A percentile compares a stretch with the other conserved stretches of the same genome.
Evolutionary conservation across 1,140 invertebrate genomes (phyloP).

Genomic region (Meloidogyne floridensis): DNA sequence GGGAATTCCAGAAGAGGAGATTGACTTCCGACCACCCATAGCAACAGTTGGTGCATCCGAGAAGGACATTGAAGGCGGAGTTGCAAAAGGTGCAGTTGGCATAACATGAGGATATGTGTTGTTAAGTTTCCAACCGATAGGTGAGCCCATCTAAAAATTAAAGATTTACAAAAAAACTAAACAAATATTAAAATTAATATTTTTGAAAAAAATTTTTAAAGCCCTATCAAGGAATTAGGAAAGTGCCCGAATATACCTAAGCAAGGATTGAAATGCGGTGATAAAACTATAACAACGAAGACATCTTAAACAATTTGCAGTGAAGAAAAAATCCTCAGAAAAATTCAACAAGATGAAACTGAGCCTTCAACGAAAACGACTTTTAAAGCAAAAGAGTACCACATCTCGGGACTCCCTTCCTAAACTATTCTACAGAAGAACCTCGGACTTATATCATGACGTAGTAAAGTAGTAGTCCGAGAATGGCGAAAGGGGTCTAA

Average conservation of each 20-base stretch:
- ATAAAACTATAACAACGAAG: no score
- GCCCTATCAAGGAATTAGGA: background rate
- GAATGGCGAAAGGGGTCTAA: background rate
- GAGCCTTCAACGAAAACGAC: no score
- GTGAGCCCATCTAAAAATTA: background rate
- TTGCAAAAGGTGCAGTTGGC: conserved; percentile 26
- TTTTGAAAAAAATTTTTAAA: no score
- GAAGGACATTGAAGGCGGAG: conserved; percentile 23
- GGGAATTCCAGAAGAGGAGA: conserved; percentile 19
- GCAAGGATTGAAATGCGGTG: background rate
- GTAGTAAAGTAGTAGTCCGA: background rate
- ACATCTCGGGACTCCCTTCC: background rate
- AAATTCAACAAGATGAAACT: no score
- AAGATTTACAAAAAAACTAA: background rate
- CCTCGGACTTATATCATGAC: background rate
- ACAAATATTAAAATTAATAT: background rate
- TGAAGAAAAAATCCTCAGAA: no score
- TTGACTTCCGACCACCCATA: conserved; percentile 18
- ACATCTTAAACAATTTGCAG: no score
- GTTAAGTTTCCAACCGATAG: background rate
- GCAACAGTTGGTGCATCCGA: conserved; percentile 17
- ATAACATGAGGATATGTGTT: background rate
- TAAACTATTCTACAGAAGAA: background rate
- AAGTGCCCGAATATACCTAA: background rate
- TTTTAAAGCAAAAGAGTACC: no score